phyloP scores from a whole-genome alignment of 2,888 invertebrate species.

The Nymphalis polychloros region DNA sequence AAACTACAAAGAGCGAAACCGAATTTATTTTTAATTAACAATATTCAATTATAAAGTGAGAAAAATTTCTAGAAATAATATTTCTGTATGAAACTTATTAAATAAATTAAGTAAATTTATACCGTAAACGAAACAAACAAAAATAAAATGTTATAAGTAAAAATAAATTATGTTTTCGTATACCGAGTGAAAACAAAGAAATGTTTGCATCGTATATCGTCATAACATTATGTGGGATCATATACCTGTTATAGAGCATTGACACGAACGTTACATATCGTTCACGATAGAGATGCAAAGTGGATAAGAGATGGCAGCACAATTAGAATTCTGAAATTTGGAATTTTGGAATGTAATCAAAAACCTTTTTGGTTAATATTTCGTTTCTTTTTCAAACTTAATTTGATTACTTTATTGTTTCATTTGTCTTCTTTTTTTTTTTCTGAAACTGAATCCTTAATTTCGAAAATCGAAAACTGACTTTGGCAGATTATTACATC shows the following conservation, averaged over 20 bases:
- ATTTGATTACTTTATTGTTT: no score
- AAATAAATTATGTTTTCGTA: conserved; percentile 7
- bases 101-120: no score
- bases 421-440: no score
- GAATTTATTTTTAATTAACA: background rate
- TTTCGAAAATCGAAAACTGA: no score
- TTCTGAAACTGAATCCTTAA: no score
- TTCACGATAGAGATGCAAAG: background rate
- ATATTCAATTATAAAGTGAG: background rate
- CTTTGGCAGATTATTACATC: no score
- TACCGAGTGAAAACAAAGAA: conserved; percentile 22
- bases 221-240: conserved; percentile 26
- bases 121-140: background rate
- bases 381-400: no score
- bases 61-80: background rate
- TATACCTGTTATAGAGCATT: conserved; percentile 19
- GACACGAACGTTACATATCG: background rate
- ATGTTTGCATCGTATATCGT: conserved; percentile 15
- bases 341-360: no score
- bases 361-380: no score
- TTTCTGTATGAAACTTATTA: no score
- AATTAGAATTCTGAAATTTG: background rate
- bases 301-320: background rate
- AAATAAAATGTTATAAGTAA: background rate
- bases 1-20: no score